Evolutionary conservation across 2,113 vertebrate genomes (phyloP), one percentile per base, ranked within the genome.

Genomic region (Megalops atlanticus): DNA sequence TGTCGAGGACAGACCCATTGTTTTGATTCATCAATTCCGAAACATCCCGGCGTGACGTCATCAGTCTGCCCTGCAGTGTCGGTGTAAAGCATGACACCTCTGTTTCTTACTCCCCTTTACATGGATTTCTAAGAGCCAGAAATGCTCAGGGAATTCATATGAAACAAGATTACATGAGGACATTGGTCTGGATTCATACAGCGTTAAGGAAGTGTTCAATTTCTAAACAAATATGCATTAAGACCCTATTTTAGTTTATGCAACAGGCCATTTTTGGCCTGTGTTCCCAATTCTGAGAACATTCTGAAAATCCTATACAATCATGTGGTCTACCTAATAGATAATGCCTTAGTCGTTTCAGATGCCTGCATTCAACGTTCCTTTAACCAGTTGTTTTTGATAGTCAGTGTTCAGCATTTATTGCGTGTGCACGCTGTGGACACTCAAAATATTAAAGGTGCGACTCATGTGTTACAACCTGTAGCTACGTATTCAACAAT

Each of bases 61-160:
- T 64, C 18, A 64, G n/a, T 4, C 58, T 10, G 58, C n/a, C 52
- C 58, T 24, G 58, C 58, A 64, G 31, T 64, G 31, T 31, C 31
- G 58, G 58, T 31, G 58, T 24, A 64, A 64, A 64, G 58, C 58
- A 64, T 64, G 58, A 64, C 58, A 64, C 58, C 58, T 24, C 58
- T 64, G 58, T n/a, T n/a, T n/a, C n/a, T n/a, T n/a, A n/a, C 58
- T 64, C 58, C 31, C n/a, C 58, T 64, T 64, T 64, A 24, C n/a
- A 64, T 27, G 31, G 24, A 64, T 11, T 64, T 31, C 31, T n/a
- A 45, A 45, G 43, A 45, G 43, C 43, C 43, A 14, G 43, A 45
- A 45, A 45, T 6, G 58, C 58, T 31, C 4, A 27, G 58, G n/a
- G 58, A 31, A 64, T 64, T 64, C 2, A 27, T 4, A 64, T 8